Percentiles rank a stretch among this genome's conserved stretches.
These are phyloP conservation scores for Typhlichthys eigenmanni DNA, from an alignment of 2,797 vertebrate genomes.

Conservation along the genomic window DNA sequence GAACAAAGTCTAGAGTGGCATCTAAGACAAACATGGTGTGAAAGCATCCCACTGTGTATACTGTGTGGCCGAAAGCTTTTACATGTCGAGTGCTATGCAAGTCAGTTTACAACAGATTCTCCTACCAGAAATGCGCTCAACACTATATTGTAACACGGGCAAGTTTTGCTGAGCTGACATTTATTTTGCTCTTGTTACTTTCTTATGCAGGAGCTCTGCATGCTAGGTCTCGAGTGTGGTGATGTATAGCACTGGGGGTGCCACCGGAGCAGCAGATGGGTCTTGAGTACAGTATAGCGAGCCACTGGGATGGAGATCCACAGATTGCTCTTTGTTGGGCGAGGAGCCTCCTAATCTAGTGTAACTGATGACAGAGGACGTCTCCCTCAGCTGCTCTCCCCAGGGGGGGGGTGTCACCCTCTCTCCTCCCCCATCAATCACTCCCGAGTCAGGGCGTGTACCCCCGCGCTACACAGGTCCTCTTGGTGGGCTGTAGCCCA, in stretches of 20 bases:
- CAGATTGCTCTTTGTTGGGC: constrained; percentile 61
- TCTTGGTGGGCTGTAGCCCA: constrained; percentile 27
- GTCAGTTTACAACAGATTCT: no score
- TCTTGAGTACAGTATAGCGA: constrained; percentile 37
- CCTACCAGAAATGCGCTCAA: background rate
- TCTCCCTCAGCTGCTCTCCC: constrained; percentile 62
- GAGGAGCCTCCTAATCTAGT: constrained; percentile 64
- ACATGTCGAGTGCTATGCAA: no score
- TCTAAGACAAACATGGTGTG: constrained; percentile 30
- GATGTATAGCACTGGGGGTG: constrained; percentile 38
- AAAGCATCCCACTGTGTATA: no score
- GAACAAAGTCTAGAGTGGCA: constrained; percentile 61
- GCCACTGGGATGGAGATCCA: constrained; percentile 41
- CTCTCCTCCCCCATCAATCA: constrained; percentile 60
- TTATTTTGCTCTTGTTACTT: constrained; percentile 13
- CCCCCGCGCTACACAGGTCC: constrained; percentile 43
- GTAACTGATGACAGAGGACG: constrained; percentile 64
- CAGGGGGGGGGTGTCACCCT: constrained; percentile 41
- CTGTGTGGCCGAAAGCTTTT: no score
- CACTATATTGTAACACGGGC: constrained; percentile 10
- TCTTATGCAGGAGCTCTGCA: constrained; percentile 19
- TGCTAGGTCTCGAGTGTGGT: constrained; percentile 24
- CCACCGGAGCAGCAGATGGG: constrained; percentile 60
- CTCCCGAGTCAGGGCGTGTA: constrained; percentile 44
- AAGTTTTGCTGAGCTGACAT: constrained; percentile 19